phyloP scores from a whole-genome alignment of 2,888 invertebrate species.

The Lathronympha strigana region DNA sequence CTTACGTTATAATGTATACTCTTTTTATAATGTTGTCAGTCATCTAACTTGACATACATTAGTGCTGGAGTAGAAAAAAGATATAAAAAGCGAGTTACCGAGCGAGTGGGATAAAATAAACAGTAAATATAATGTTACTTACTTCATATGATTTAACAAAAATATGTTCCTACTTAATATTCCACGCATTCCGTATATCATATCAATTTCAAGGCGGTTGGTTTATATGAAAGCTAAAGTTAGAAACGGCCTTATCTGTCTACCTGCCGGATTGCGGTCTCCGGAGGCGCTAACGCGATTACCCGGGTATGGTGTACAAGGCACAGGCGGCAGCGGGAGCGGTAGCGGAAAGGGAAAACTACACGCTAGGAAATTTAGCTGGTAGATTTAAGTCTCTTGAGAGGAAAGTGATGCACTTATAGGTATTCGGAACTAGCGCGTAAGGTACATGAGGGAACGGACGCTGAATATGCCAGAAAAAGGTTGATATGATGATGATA shows the following conservation, averaged over 20 bases:
- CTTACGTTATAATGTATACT: no score
- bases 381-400: neutral
- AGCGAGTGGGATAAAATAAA: no score
- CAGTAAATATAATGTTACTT: no score
- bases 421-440: neutral
- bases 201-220: neutral
- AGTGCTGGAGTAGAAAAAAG: no score
- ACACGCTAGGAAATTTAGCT: neutral
- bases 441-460: no score
- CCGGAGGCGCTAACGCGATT: slow-evolving; percentile 27
- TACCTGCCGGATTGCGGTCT: slow-evolving; percentile 36
- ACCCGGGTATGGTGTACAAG: neutral
- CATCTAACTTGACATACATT: no score
- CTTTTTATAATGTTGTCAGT: no score
- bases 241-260: slow-evolving; percentile 22
- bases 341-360: neutral
- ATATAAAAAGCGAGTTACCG: no score
- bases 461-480: no score
- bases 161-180: neutral
- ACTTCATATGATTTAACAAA: no score
- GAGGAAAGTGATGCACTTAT: neutral
- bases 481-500: no score
- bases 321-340: neutral
- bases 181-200: neutral
- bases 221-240: neutral